These are phyloP conservation scores for Adelphocoris suturalis DNA, from an alignment of 2,888 invertebrate genomes.

Conservation along the genomic window DNA sequence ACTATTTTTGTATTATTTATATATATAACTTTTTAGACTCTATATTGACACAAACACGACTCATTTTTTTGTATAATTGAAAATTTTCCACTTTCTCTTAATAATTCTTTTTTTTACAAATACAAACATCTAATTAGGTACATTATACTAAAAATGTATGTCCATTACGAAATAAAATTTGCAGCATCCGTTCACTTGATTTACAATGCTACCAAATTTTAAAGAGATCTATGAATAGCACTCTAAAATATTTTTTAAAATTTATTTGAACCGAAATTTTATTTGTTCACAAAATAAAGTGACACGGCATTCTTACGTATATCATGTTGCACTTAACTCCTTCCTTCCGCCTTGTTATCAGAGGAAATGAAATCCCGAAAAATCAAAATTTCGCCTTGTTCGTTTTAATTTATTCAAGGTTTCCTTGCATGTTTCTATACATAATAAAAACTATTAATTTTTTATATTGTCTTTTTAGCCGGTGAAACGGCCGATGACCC, in stretches of 20 bases:
- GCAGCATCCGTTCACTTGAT: slow-evolving; percentile 35
- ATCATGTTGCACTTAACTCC: slow-evolving; percentile 55
- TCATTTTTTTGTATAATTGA: slow-evolving; percentile 52
- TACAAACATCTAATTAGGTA: slow-evolving; percentile 72
- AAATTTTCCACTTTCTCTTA: slow-evolving; percentile 23
- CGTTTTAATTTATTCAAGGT: background rate
- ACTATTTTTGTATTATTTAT: slow-evolving; percentile 60
- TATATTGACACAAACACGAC: slow-evolving; percentile 73
- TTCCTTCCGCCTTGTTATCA: background rate
- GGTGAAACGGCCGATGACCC: background rate
- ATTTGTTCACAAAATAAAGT: slow-evolving; percentile 36
- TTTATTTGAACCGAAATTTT: slow-evolving; percentile 55
- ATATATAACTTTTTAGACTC: slow-evolving; percentile 69
- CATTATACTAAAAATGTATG: slow-evolving; percentile 63
- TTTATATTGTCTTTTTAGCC: slow-evolving; percentile 68
- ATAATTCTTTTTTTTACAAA: slow-evolving; percentile 70
- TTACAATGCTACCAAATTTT: slow-evolving; percentile 49
- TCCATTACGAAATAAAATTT: slow-evolving; percentile 61
- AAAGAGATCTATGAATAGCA: slow-evolving; percentile 67
- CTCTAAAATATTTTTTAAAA: slow-evolving; percentile 65
- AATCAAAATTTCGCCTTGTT: too few relatives aligned
- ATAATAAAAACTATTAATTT: slow-evolving; percentile 8
- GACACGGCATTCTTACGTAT: slow-evolving; percentile 67
- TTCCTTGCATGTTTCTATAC: background rate
- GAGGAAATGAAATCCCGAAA: background rate